These are phyloP conservation scores for Ctenomys sociabilis DNA, from an alignment of 2,113 vertebrate species.

Conservation along the genomic window DNA sequence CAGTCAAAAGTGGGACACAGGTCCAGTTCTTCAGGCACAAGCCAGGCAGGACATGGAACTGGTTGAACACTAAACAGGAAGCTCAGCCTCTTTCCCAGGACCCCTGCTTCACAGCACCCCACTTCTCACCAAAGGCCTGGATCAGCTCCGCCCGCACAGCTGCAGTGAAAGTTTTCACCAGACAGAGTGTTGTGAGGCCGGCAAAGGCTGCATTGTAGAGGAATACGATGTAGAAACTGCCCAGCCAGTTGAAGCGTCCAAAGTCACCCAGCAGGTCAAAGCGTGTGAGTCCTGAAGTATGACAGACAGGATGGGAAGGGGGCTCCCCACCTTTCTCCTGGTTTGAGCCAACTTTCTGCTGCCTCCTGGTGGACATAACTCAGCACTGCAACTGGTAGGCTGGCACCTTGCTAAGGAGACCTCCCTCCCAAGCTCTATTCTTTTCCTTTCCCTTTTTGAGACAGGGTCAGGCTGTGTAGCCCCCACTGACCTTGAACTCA, in stretches of 20 bases:
- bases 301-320: slow-evolving; percentile 30
- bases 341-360: slow-evolving; percentile 63
- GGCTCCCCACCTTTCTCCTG: not conserved
- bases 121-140: slow-evolving; percentile 93
- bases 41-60: not conserved
- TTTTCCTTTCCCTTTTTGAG: not conserved
- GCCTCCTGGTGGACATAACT: slow-evolving; percentile 65
- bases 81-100: slow-evolving; percentile 72
- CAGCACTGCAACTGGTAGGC: slow-evolving; percentile 8
- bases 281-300: slow-evolving; percentile 92
- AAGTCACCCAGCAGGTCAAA: slow-evolving; percentile 97
- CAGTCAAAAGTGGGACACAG: not conserved
- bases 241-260: slow-evolving; percentile 97
- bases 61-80: not conserved
- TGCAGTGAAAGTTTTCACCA: slow-evolving; percentile 96
- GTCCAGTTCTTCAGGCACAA: not conserved
- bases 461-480: not conserved
- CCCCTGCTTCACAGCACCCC: not conserved
- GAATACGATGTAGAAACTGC: slow-evolving; percentile 96
- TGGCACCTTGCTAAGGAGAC: not conserved
- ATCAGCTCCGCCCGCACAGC: slow-evolving; percentile 95
- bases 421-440: not conserved
- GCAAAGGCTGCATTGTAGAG: slow-evolving; percentile 97
- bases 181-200: slow-evolving; percentile 93
- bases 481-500: not conserved